Evolutionary conservation across 2,888 invertebrate genomes (phyloP).

Genomic region (Agonopterix heracliana): DNA sequence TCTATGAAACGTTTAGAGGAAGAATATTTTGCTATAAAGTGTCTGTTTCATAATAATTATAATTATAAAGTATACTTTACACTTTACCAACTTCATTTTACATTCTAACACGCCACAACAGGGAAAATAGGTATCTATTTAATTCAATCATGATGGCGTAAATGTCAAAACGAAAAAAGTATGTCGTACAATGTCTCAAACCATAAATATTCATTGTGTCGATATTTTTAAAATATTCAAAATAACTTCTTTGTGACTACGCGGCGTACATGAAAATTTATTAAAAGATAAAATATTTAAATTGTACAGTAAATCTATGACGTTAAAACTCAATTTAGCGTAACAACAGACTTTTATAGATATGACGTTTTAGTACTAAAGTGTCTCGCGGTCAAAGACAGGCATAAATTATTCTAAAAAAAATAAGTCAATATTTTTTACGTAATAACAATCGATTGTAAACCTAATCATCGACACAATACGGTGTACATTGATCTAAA

Average conservation of each 20-base stretch:
- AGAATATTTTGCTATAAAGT: no score
- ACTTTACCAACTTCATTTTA: no score
- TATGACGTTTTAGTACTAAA: conserved; percentile 4
- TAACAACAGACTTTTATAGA: not conserved
- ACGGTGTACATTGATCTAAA: conserved; percentile 18
- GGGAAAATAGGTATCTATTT: not conserved
- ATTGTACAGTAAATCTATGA: not conserved
- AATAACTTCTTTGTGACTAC: conserved; percentile 28
- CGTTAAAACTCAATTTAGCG: not conserved
- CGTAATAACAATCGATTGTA: conserved; percentile 13
- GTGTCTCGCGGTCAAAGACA: conserved; percentile 37
- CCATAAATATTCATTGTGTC: conserved; percentile 24
- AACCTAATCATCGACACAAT: conserved; percentile 1
- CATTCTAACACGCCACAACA: no score
- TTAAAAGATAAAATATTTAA: conserved; percentile 1
- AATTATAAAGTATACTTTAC: not conserved
- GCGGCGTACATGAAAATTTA: conserved; percentile 22
- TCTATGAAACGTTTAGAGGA: no score
- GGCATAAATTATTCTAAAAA: conserved; percentile 37
- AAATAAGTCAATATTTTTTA: conserved; percentile 21
- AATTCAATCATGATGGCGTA: conserved; percentile 11
- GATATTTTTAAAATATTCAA: conserved; percentile 28
- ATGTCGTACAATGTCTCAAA: conserved; percentile 6
- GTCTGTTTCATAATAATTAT: no score
- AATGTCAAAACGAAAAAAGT: conserved; percentile 7